These are phyloP conservation scores for Apamea crenata DNA, from an alignment of 2,888 invertebrate species.

Conservation along the genomic window DNA sequence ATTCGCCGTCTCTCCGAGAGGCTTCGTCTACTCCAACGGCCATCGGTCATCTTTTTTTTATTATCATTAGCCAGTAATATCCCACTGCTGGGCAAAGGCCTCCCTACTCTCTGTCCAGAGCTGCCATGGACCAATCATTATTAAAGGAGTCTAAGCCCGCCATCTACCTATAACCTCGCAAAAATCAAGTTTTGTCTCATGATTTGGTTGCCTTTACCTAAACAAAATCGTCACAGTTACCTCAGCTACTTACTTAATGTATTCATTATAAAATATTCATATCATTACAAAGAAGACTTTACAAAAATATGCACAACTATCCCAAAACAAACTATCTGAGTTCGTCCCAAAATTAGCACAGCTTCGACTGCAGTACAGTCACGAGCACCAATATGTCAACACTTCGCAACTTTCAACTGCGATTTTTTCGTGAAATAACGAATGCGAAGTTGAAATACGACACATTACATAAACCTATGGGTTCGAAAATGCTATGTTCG, in stretches of 20 bases:
- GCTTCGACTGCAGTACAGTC: not conserved
- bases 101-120: too few relatives aligned
- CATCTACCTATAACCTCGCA: not conserved
- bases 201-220: not conserved
- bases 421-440: too few relatives aligned
- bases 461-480: too few relatives aligned
- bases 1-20: not conserved
- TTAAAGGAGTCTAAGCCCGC: too few relatives aligned
- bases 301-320: not conserved
- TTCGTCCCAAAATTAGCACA: too few relatives aligned
- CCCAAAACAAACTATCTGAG: not conserved
- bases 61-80: too few relatives aligned
- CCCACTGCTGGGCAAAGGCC: too few relatives aligned
- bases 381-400: too few relatives aligned
- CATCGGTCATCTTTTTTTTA: not conserved
- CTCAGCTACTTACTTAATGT: not conserved
- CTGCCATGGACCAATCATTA: too few relatives aligned
- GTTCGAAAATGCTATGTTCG: too few relatives aligned
- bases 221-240: not conserved
- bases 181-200: not conserved
- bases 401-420: too few relatives aligned
- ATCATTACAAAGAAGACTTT: not conserved
- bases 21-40: not conserved
- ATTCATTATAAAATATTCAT: not conserved
- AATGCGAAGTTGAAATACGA: too few relatives aligned